These are phyloP conservation scores for Megalops cyprinoides DNA, from an alignment of 2,797 vertebrate genomes.

Conservation along the genomic window DNA sequence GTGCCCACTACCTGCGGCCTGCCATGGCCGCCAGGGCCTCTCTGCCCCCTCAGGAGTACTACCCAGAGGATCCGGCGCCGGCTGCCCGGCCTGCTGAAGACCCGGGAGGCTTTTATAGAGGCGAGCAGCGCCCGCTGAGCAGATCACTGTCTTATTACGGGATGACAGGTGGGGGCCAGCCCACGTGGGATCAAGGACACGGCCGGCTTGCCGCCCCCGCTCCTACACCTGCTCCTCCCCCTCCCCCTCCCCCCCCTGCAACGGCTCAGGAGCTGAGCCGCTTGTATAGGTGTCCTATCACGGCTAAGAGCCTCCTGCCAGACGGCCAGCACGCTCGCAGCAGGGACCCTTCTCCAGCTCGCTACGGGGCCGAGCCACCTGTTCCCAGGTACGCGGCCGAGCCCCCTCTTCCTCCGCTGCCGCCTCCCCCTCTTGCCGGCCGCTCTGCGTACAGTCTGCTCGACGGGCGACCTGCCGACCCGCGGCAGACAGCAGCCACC, in stretches of 20 bases:
- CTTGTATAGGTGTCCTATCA: constrained; percentile 81
- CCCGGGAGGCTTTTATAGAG: constrained; percentile 76
- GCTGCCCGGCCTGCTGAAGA: constrained; percentile 75
- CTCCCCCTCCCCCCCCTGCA: constrained; percentile 62
- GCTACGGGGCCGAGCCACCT: constrained; percentile 72
- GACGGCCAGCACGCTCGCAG: constrained; percentile 75
- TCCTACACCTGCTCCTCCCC: constrained; percentile 41
- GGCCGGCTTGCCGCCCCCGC: constrained; percentile 63
- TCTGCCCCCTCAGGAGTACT: constrained; percentile 83
- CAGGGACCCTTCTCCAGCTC: constrained; percentile 69
- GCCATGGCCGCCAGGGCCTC: constrained; percentile 75
- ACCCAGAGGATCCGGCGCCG: constrained; percentile 71
- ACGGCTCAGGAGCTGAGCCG: constrained; percentile 75
- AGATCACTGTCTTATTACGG: constrained; percentile 77
- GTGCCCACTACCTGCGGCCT: constrained; percentile 72
- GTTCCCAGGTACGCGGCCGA: constrained; percentile 67
- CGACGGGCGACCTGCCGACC: constrained; percentile 69
- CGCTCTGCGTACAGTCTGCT: constrained; percentile 68
- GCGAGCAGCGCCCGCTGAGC: constrained; percentile 70
- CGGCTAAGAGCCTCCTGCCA: constrained; percentile 73
- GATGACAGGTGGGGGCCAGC: constrained; percentile 60
- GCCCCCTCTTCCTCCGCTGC: constrained; percentile 46
- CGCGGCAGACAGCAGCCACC: constrained; percentile 74
- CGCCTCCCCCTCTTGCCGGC: constrained; percentile 49
- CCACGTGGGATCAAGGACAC: constrained; percentile 83